Base-by-base conservation (phyloP, 2,888 invertebrate genomes). In the Drosophila planitibia region DNA sequence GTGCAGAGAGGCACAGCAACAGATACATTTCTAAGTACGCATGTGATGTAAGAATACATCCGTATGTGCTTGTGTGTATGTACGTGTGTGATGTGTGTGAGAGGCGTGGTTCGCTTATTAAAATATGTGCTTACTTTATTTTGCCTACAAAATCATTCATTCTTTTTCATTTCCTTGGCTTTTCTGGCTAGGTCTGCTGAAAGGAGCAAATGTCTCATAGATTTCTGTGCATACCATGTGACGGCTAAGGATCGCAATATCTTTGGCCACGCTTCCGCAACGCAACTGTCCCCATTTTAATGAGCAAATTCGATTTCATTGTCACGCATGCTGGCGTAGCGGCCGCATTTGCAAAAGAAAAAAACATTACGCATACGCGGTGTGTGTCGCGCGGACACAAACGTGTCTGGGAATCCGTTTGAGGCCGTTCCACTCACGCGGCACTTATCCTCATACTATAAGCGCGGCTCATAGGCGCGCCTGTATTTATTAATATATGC, bases 221-320 rank as follows among this genome's bases (percentile, higher is more conserved):
- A 55, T 59, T 54, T 67, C 54, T 4, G 35, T 61, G 57, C 28
- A 44, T 25, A 35, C 37, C 53, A 74, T 70, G 65, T 22, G 14
- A 0, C 62, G 54, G 51, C 5, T 54, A 32, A n/a, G 60, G 58
- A 61, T 19, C 28, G 60, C 51, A 58, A 74, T 55, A 33, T 61
- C 58, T 52, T 62, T 47, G 64, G 58, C 22, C 54, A 55, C 32
- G 41, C 65, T 51, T 39, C 33, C 53, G 66, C 55, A 54, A 16
- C 41, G 37, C 72, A 80, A 81, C 80, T 82, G 85, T 74, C 70
- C 71, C 22, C 73, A 76, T 81, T 88, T 80, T 85, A 87, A 89
- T 89, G 87, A 89, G 85, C 77, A 83, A 88, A 89, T 88, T 89
- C 85, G 85, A 89, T 87, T 85, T 84, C 89, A 84, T 83, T 89